Base-by-base conservation (phyloP, 2,888 invertebrate species). In the Ctenicera cuprea region DNA sequence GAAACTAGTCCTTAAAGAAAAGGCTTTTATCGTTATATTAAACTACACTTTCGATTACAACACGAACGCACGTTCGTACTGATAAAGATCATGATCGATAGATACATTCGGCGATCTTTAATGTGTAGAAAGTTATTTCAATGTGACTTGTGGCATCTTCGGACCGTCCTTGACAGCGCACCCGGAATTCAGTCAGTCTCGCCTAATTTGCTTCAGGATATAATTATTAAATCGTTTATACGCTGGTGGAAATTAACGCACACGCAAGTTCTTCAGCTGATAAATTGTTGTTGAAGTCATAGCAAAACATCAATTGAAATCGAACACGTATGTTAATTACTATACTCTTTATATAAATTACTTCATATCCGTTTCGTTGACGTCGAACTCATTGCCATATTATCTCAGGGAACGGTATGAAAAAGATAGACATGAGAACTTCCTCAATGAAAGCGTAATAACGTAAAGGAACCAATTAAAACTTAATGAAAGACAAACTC, bases 111-210 rank as follows among this genome's bases (percentile, higher is more conserved):
- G 52, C 52, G 22, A 26, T 52, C 52, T 30, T 45, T 52, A 52
- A 59, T 59, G 59, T 59, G 33, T 38, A 59, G 59, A 59, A 59
- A 38, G 59, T 59, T 38, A 59, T 57, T 57, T 54, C 59, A 38
- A 59, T 38, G 59, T 38, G 59, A 59, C 59, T 59, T 20, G 59
- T 38, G 59, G 59, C 38, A 59, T 59, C 59, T 59, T 22, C 38
- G 9, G 18, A 18, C 20, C 38, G 50, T 18, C 65, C 65, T 65
- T 65, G 65, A 18, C 9, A 50, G 52, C 48, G 45, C 65, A 65
- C 50, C 65, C 65, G 48, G 65, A 65, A 65, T 65, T 50, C 37
- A 61, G n/a, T 16, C 30, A 38, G 65, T 65, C 62, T 62, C 62
- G 43, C 62, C 45, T 45, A 62, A 62, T 45, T 62, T 14, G 26